A percentile compares a stretch with the other conserved stretches of the same genome.
Evolutionary conservation across 2,797 vertebrate species (phyloP).

Genomic region (Diplodus puntazzo): DNA sequence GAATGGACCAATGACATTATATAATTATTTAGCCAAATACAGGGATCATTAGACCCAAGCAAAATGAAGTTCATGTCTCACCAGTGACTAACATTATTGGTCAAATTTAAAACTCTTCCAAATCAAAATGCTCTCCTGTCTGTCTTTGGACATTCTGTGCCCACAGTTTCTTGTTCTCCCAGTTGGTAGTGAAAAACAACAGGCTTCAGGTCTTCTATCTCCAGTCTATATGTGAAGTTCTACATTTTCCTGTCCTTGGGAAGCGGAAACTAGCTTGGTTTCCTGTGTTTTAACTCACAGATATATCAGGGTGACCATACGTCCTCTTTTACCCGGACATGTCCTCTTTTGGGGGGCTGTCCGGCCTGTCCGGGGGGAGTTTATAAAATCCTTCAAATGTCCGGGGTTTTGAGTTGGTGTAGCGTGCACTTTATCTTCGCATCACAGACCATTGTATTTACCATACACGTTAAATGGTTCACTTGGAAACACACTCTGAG

Average conservation of each 20-base stretch:
- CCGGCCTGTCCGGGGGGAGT: too few species aligned
- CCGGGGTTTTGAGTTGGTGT: too few species aligned
- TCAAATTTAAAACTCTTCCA: neutral
- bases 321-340: too few species aligned
- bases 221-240: neutral
- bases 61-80: neutral
- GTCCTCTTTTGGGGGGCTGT: too few species aligned
- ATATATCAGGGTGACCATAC: too few species aligned
- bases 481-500: too few species aligned
- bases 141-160: neutral
- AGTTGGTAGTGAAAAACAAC: neutral
- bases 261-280: neutral
- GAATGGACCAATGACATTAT: neutral
- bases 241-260: constrained; percentile 4
- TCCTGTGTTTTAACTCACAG: neutral
- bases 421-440: too few species aligned
- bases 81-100: neutral
- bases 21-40: neutral
- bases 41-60: neutral
- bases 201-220: neutral
- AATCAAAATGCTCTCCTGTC: neutral
- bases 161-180: neutral
- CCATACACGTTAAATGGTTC: too few species aligned
- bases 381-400: too few species aligned
- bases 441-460: too few species aligned